phyloP scores from a whole-genome alignment of 2,113 vertebrate species.

The Ophthalmolycus amberensis region DNA sequence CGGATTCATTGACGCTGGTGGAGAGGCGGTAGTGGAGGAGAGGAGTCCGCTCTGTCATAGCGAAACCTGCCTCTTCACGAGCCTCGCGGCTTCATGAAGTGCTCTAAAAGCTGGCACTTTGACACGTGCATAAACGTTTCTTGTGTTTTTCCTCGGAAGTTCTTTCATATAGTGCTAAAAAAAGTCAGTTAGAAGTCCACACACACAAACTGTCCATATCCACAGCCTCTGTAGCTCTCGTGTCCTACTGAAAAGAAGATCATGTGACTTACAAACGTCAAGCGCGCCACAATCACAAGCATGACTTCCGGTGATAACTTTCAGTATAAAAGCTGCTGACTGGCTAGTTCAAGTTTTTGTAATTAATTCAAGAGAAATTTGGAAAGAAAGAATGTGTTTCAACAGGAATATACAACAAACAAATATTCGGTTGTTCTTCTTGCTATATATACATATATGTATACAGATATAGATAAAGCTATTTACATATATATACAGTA shows the following conservation, averaged over 20 bases:
- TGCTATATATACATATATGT: too few relatives aligned
- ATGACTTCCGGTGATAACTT: background rate
- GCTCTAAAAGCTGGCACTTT: too few relatives aligned
- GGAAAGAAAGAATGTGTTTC: background rate
- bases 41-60: constrained; percentile 87
- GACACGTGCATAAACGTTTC: too few relatives aligned
- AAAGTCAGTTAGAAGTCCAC: background rate
- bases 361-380: too few relatives aligned
- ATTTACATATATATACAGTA: too few relatives aligned
- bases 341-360: background rate
- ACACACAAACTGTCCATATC: fast-evolving
- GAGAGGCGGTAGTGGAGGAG: constrained; percentile 89
- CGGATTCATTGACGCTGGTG: constrained; percentile 81
- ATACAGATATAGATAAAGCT: too few relatives aligned
- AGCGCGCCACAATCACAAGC: fast-evolving
- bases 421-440: too few relatives aligned
- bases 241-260: background rate
- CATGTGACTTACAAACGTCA: constrained; percentile 56
- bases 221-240: too few relatives aligned
- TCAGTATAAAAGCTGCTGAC: constrained; percentile 49
- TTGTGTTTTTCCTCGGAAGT: too few relatives aligned
- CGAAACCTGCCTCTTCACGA: constrained; percentile 5
- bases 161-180: background rate
- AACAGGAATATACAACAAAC: background rate
- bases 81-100: too few relatives aligned